Percentiles rank a stretch among this genome's conserved stretches.
Conservation (phyloP, 2,113 vertebrate genomes). For the Myotis brandtii region DNA sequence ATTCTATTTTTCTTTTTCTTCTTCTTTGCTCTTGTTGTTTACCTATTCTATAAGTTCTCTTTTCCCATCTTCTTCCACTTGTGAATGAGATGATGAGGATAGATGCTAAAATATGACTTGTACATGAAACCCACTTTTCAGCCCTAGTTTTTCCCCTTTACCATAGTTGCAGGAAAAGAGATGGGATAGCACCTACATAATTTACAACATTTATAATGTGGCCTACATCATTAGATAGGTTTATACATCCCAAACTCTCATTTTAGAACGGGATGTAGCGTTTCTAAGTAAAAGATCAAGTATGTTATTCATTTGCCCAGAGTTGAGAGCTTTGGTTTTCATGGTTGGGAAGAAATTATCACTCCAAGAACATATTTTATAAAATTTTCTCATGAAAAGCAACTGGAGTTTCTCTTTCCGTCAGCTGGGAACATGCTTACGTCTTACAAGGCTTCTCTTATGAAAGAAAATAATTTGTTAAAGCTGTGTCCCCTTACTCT, state of each 20-base stretch:
- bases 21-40: background rate
- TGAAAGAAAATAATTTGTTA: conserved; percentile 55
- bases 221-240: background rate
- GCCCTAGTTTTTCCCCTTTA: background rate
- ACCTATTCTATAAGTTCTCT: background rate
- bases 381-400: background rate
- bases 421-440: background rate
- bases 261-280: background rate
- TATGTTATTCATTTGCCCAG: background rate
- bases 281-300: conserved; percentile 42
- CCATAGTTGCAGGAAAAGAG: background rate
- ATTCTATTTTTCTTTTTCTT: background rate
- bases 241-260: background rate
- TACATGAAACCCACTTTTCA: conserved; percentile 16
- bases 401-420: background rate
- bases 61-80: background rate
- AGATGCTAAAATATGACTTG: background rate
- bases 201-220: background rate
- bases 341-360: background rate
- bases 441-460: conserved; percentile 4
- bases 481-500: conserved; percentile 40
- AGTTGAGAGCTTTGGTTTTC: conserved; percentile 18
- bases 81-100: background rate
- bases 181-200: background rate
- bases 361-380: background rate